Evolutionary conservation across 2,113 vertebrate genomes (phyloP).

Genomic region (Taxidea taxus): DNA sequence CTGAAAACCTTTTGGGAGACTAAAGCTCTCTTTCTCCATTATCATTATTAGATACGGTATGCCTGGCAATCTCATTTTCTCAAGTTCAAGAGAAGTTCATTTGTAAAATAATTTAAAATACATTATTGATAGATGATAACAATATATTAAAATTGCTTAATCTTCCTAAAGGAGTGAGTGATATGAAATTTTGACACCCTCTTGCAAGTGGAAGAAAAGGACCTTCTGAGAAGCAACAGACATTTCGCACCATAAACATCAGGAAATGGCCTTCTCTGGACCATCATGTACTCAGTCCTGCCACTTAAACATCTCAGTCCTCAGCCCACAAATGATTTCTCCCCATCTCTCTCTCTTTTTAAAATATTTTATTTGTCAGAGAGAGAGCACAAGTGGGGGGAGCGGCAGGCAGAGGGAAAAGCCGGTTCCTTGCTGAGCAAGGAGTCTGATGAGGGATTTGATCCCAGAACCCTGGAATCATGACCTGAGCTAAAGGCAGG

Average conservation of each 20-base stretch:
- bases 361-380: neutral
- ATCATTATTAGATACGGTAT: neutral
- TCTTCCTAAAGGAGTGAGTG: neutral
- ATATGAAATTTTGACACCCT: neutral
- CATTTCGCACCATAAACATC: neutral
- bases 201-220: neutral
- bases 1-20: neutral
- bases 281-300: neutral
- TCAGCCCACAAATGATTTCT: neutral
- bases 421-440: neutral
- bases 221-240: neutral
- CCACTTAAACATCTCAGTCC: neutral
- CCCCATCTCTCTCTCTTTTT: neutral
- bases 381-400: neutral
- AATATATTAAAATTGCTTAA: neutral
- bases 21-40: neutral
- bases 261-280: neutral
- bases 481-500: too few species aligned
- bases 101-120: conserved; percentile 2
- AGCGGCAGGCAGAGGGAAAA: neutral
- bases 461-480: too few species aligned
- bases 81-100: neutral
- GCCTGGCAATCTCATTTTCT: neutral
- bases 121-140: neutral
- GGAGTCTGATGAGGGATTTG: too few species aligned